phyloP scores from a whole-genome alignment of 2,113 vertebrate species.

The Actenoides hombroni region DNA sequence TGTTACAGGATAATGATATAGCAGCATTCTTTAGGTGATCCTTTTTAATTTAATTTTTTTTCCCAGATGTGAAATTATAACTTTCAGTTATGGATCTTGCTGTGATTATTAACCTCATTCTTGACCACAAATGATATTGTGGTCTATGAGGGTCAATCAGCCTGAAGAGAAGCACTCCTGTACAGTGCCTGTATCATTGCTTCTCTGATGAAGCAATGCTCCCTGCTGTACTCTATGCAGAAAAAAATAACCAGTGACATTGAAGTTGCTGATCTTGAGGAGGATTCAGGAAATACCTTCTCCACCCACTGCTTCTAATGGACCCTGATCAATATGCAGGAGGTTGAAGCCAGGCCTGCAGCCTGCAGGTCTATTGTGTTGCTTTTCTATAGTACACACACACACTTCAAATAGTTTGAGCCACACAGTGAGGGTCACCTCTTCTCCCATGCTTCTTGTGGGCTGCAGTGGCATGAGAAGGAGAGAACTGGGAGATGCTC shows the following conservation, averaged over 20 bases:
- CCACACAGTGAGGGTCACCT: neutral
- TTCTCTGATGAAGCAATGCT: neutral
- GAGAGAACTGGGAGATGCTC: too few species aligned
- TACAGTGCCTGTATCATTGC: accelerated
- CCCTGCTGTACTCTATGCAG: neutral
- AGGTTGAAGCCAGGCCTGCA: neutral
- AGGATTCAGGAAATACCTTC: neutral
- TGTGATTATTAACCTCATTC: neutral
- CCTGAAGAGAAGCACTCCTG: neutral
- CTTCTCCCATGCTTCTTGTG: neutral
- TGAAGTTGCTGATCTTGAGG: neutral
- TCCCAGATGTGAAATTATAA: neutral
- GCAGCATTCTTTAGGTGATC: neutral
- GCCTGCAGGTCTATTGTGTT: neutral
- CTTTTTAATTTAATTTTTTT: neutral
- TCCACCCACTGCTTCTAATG: neutral
- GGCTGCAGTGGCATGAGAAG: neutral
- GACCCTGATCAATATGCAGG: neutral
- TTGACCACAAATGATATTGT: neutral
- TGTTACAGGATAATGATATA: neutral
- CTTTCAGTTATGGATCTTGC: neutral
- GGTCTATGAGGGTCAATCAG: neutral
- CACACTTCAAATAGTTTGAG: neutral
- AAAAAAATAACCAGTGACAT: neutral
- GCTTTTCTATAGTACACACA: neutral